A percentile compares a stretch with the other conserved stretches of the same genome.
Conservation (phyloP, 2,797 vertebrate genomes). For the Cephalopachus bancanus region DNA sequence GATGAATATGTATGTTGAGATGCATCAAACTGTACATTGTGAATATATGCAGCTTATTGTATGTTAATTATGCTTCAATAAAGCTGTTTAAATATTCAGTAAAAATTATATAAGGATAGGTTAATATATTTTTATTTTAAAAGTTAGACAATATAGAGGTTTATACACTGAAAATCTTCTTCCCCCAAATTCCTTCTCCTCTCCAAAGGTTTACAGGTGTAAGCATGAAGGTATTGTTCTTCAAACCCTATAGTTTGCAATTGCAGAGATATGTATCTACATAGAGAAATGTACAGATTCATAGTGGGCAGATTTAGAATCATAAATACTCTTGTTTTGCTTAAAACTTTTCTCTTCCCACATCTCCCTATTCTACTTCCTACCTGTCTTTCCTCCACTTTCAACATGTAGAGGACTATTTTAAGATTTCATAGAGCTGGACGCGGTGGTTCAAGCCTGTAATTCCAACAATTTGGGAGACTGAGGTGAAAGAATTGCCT, state of each 20-base stretch:
- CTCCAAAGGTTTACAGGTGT: slow-evolving; percentile 15
- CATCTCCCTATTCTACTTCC: background rate
- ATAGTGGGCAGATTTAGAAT: background rate
- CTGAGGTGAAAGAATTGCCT: too few relatives aligned
- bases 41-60: background rate
- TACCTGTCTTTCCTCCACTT: background rate
- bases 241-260: background rate
- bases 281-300: background rate
- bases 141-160: background rate
- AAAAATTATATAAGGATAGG: background rate
- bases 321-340: slow-evolving; percentile 15
- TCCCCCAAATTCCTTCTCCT: background rate
- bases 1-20: background rate
- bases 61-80: background rate
- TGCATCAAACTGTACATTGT: background rate
- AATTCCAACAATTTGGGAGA: too few relatives aligned
- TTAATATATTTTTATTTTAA: background rate
- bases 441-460: too few relatives aligned
- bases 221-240: background rate
- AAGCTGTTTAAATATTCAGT: background rate
- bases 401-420: background rate
- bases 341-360: background rate
- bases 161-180: background rate
- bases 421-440: too few relatives aligned
- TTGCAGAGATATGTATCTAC: background rate